Conservation (phyloP, 2,113 vertebrate genomes). For the Rhea americana region DNA sequence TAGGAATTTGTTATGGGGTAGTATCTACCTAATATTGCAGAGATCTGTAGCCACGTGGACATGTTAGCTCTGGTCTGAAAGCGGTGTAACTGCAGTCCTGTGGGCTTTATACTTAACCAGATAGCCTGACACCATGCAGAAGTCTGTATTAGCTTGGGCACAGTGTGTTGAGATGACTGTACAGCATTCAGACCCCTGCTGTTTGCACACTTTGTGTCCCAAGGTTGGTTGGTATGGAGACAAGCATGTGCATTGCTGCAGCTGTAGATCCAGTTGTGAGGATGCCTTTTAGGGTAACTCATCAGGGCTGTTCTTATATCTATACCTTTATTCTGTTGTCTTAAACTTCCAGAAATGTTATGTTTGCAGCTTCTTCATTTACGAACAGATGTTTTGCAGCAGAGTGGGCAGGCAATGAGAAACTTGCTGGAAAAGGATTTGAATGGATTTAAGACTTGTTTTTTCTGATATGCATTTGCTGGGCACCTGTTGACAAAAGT, state of each 20-base stretch:
- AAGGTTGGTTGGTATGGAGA: background rate
- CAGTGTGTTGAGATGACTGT: rapidly evolving
- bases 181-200: background rate
- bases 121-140: background rate
- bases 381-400: slow-evolving; percentile 44
- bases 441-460: slow-evolving; percentile 3
- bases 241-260: background rate
- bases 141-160: background rate
- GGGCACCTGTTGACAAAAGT: slow-evolving; percentile 45
- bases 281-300: background rate
- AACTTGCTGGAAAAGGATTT: slow-evolving; percentile 20
- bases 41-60: rapidly evolving
- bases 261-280: background rate
- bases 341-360: background rate
- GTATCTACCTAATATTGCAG: background rate
- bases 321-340: background rate
- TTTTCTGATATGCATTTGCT: background rate
- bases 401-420: slow-evolving; percentile 3
- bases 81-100: background rate
- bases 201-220: background rate
- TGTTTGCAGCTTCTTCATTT: background rate
- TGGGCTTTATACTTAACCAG: background rate
- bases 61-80: background rate
- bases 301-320: background rate
- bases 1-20: background rate